Evolutionary conservation across 1,140 invertebrate species (phyloP).

Genomic region (Sinella curviseta): DNA sequence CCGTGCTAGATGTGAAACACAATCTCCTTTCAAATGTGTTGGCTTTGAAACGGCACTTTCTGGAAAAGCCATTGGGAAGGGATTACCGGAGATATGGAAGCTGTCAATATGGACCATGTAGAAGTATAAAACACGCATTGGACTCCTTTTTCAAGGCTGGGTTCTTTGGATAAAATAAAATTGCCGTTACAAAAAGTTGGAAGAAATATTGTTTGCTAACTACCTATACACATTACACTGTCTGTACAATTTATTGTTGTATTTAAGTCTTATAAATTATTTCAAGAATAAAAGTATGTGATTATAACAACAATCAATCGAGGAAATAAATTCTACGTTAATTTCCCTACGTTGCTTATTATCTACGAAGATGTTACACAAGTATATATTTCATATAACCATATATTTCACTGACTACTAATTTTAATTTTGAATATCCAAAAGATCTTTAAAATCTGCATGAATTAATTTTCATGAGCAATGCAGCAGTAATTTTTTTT

Average conservation of each 20-base stretch:
- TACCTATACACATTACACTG: background rate
- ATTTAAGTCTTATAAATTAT: too few relatives aligned
- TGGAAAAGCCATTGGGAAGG: background rate
- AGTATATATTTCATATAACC: too few relatives aligned
- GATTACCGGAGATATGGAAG: background rate
- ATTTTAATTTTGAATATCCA: too few relatives aligned
- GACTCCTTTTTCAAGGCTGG: conserved; percentile 6
- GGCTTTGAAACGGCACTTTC: background rate
- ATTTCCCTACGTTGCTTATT: too few relatives aligned
- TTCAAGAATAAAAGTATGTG: too few relatives aligned
- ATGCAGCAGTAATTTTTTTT: too few relatives aligned
- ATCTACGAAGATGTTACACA: too few relatives aligned
- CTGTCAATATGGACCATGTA: conserved; percentile 1
- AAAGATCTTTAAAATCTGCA: too few relatives aligned
- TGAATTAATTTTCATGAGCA: too few relatives aligned
- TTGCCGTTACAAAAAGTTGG: background rate
- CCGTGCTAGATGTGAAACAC: background rate
- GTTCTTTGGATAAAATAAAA: conserved; percentile 1
- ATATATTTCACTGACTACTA: too few relatives aligned
- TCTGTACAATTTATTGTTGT: background rate
- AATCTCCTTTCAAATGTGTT: background rate
- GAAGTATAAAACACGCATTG: background rate
- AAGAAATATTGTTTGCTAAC: background rate
- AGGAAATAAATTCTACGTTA: too few relatives aligned
- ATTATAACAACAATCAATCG: too few relatives aligned